These are phyloP conservation scores for Proterorhinus semilunaris DNA, from an alignment of 2,113 vertebrate species.

Conservation along the genomic window DNA sequence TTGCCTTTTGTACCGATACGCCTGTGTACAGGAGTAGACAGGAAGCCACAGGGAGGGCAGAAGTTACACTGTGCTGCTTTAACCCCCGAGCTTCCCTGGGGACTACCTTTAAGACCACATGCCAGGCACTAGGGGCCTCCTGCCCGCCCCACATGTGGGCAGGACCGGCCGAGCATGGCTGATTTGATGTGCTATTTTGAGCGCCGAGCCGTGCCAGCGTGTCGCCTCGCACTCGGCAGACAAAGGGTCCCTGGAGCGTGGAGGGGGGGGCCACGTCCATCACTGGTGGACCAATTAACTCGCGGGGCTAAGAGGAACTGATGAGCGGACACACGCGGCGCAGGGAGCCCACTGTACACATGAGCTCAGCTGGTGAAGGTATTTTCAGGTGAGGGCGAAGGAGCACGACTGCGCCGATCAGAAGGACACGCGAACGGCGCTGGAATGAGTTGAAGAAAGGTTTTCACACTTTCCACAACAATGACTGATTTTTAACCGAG, in stretches of 20 bases:
- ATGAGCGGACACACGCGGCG: slow-evolving; percentile 57
- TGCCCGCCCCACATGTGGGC: slow-evolving; percentile 52
- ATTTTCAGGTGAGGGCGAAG: slow-evolving; percentile 14
- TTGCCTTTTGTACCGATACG: background rate
- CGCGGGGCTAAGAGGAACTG: slow-evolving; percentile 68
- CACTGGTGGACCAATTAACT: slow-evolving; percentile 72
- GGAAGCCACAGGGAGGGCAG: background rate
- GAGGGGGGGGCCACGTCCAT: slow-evolving; percentile 67
- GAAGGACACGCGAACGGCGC: background rate
- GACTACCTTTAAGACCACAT: slow-evolving; percentile 44
- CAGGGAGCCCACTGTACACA: slow-evolving; percentile 22
- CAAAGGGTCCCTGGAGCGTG: slow-evolving; percentile 67
- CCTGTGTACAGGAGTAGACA: background rate
- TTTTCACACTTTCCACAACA: background rate
- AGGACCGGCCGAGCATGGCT: slow-evolving; percentile 59
- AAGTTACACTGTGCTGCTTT: slow-evolving; percentile 5
- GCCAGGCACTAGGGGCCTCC: slow-evolving; percentile 34
- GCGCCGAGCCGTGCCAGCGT: slow-evolving; percentile 63
- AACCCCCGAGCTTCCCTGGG: slow-evolving; percentile 44
- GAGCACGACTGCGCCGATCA: background rate
- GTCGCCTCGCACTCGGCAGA: slow-evolving; percentile 64
- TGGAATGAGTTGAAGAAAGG: background rate
- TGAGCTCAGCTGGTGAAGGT: background rate
- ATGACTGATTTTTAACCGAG: too few species aligned
- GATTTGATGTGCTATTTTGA: slow-evolving; percentile 74